phyloP scores from a whole-genome alignment of 2,797 vertebrate species.

The Pelodytes ibericus region DNA sequence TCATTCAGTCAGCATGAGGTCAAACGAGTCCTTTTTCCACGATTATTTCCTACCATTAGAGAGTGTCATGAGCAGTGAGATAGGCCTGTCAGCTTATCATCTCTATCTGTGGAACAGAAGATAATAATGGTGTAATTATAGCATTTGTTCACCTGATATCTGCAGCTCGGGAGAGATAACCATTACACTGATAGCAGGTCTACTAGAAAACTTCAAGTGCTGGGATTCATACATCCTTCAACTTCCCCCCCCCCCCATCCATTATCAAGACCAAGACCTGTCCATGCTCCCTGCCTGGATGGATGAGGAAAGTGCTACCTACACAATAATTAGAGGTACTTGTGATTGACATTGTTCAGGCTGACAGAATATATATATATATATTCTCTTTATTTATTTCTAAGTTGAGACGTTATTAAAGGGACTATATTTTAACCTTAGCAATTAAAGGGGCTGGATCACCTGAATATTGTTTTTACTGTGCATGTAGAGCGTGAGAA shows the following conservation, averaged over 20 bases:
- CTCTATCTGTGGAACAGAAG: not conserved
- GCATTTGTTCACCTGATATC: constrained; percentile 13
- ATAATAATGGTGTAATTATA: constrained; percentile 30
- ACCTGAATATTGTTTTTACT: no score
- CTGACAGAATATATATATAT: no score
- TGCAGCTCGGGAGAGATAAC: not conserved
- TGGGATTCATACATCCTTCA: constrained; percentile 9
- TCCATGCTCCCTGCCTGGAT: not conserved
- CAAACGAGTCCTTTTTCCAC: not conserved
- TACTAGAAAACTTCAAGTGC: constrained; percentile 3
- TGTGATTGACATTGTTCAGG: constrained; percentile 17
- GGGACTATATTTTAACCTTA: no score
- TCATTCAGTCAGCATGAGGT: not conserved
- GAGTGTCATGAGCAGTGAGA: not conserved
- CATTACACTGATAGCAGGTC: constrained; percentile 6
- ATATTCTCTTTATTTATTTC: no score
- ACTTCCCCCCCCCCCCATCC: not conserved
- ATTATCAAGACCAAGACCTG: constrained; percentile 13
- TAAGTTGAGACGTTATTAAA: no score
- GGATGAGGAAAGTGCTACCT: not conserved
- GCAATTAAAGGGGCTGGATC: no score
- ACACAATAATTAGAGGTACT: not conserved
- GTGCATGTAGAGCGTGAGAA: no score
- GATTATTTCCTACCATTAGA: constrained; percentile 3
- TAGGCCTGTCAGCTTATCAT: constrained; percentile 19